Evolutionary conservation across 2,888 invertebrate species (phyloP).

Genomic region (Hermaeophaga mercurialis): DNA sequence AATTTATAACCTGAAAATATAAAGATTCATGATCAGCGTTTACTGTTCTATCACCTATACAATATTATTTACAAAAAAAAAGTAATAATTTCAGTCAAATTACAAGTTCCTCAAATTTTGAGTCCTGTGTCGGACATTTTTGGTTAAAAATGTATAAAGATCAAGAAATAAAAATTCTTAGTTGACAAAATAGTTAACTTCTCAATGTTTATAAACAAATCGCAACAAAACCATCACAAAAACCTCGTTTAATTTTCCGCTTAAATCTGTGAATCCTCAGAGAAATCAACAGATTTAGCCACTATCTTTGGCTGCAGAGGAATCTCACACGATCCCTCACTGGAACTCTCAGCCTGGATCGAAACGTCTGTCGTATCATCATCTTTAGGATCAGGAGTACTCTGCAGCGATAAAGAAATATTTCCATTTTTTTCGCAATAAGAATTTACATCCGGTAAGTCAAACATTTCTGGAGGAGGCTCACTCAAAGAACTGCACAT

Average conservation of each 20-base stretch:
- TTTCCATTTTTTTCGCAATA: conserved; percentile 22
- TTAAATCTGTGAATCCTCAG: conserved; percentile 25
- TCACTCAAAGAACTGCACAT: conserved; percentile 58
- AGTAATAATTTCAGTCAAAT: conserved; percentile 20
- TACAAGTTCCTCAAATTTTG: conserved; percentile 2
- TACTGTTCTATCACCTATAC: conserved; percentile 34
- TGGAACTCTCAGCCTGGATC: conserved; percentile 44
- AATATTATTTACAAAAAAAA: conserved; percentile 43
- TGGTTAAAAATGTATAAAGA: too few relatives aligned
- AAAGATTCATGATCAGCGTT: conserved; percentile 30
- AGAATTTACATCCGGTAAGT: conserved; percentile 41
- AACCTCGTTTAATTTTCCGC: not conserved
- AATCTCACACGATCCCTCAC: conserved; percentile 54
- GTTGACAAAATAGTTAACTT: too few relatives aligned
- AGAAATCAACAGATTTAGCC: conserved; percentile 33
- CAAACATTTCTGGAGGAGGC: conserved; percentile 57
- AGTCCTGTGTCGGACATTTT: not conserved
- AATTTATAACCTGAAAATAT: conserved; percentile 36
- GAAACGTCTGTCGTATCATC: conserved; percentile 33
- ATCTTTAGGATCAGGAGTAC: conserved; percentile 37
- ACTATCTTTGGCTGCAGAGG: conserved; percentile 55
- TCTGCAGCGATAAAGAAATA: conserved; percentile 27
- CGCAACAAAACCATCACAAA: too few relatives aligned
- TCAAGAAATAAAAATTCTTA: too few relatives aligned
- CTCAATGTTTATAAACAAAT: too few relatives aligned